A percentile compares a stretch with the other conserved stretches of the same genome.
Evolutionary conservation across 2,113 vertebrate species (phyloP).

Genomic region (Tretioscincus oriximinensis): DNA sequence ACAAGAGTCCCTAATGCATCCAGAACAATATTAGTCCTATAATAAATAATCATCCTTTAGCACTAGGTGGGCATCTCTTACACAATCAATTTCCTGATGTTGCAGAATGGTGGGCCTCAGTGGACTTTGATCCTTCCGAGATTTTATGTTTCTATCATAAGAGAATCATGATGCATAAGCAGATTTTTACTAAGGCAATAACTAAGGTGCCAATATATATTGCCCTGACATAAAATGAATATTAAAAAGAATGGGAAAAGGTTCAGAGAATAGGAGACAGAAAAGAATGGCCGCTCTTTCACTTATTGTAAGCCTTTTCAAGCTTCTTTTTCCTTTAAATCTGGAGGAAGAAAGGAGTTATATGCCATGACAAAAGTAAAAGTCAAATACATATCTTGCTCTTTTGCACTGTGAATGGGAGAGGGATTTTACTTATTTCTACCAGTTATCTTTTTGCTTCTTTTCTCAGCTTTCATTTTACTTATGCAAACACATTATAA

Average conservation of each 20-base stretch:
- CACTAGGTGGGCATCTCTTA: conserved; percentile 66
- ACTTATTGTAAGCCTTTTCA: conserved; percentile 31
- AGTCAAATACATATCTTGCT: neutral
- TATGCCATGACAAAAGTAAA: neutral
- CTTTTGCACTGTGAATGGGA: neutral
- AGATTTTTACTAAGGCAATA: conserved; percentile 71
- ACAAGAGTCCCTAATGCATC: conserved; percentile 58
- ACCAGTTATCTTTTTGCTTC: neutral
- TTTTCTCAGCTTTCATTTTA: neutral
- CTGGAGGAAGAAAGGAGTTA: neutral
- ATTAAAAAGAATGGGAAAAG: conserved; percentile 67
- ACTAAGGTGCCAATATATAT: conserved; percentile 70
- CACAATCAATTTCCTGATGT: conserved; percentile 68
- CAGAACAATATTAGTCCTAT: conserved; percentile 54
- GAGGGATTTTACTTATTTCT: neutral
- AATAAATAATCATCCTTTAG: conserved; percentile 71
- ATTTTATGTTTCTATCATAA: conserved; percentile 71
- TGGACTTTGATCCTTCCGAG: conserved; percentile 69
- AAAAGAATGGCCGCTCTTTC: conserved; percentile 26
- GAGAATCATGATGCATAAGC: conserved; percentile 70
- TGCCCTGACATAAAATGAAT: conserved; percentile 70
- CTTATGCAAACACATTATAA: neutral
- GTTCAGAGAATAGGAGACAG: conserved; percentile 56
- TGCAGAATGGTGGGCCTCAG: conserved; percentile 62
- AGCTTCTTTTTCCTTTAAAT: neutral